Base-by-base conservation (phyloP, 2,888 invertebrate species). In the Zonitis immaculata region DNA sequence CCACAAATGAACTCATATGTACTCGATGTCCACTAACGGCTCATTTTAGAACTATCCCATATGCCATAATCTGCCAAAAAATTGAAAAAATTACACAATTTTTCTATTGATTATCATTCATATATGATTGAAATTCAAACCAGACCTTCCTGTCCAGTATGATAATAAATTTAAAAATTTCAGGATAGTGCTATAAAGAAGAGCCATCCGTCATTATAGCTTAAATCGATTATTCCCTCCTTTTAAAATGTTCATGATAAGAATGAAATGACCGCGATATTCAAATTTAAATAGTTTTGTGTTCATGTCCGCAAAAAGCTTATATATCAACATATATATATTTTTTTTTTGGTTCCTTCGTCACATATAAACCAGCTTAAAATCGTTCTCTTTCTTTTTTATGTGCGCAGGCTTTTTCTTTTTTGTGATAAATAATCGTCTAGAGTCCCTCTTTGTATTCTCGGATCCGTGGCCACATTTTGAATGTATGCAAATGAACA, bases 211-310 rank as follows among this genome's bases (percentile, higher is more conserved):
- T 75, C 74, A 74, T 69, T 68, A 61, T 61, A 58, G 63, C 67
- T 68, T n/a, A n/a, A 66, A 70, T 73, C 73, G 73, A 73, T 72
- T 73, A 74, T 71, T 71, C 71, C 72, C 72, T 71, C 72, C 72
- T 71, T 75, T n/a, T n/a, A n/a, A n/a, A 74, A 75, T 72, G 70
- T 73, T 61, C 58, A 64, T 66, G 75, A 75, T 76, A 76, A 74
- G 73, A 67, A 67, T 66, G 67, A 72, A 76, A 76, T 76, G 76
- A 76, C 76, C 76, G 75, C 75, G 76, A 76, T 76, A 76, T 76
- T 76, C 76, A 76, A 76, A 76, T 76, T 76, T 75, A 75, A 67
- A 42, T 69, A 69, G 66, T 72, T 73, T 73, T 75, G 67, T 73
- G 71, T 66, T 67, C 9, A 67, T 67, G 70, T 66, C 71, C 71